Evolutionary conservation across 2,797 vertebrate genomes (phyloP).

Genomic region (Australoheros facetus): DNA sequence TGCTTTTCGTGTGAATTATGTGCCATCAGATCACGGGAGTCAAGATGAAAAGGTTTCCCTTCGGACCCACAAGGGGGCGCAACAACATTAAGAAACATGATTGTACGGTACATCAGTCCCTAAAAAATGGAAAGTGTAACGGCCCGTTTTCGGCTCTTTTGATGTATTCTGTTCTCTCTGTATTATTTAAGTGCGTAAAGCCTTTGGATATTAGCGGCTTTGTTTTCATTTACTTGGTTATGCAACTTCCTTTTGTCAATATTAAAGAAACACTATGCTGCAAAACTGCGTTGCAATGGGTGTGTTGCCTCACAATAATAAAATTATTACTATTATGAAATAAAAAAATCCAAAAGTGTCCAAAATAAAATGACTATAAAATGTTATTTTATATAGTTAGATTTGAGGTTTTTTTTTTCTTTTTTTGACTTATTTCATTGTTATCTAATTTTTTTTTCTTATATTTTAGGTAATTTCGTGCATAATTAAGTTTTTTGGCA

Average conservation of each 20-base stretch:
- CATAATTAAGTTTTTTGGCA: neutral
- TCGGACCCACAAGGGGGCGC: slow-evolving; percentile 59
- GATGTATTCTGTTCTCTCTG: neutral
- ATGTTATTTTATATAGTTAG: no score
- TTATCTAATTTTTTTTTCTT: neutral
- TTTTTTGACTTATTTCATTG: neutral
- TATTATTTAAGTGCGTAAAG: neutral
- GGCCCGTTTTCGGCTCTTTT: neutral
- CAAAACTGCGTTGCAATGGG: neutral
- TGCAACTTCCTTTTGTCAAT: neutral
- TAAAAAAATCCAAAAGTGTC: no score
- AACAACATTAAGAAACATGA: slow-evolving; percentile 35
- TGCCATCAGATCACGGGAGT: slow-evolving; percentile 6
- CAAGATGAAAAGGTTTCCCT: neutral
- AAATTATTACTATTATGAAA: no score
- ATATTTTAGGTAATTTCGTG: neutral
- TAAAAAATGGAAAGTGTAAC: slow-evolving; percentile 1
- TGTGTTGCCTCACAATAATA: neutral
- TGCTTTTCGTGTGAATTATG: slow-evolving; percentile 10
- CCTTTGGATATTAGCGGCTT: neutral
- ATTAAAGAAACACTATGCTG: neutral
- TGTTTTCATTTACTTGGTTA: neutral
- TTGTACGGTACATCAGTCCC: neutral
- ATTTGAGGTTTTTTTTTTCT: neutral
- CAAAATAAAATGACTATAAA: neutral